phyloP scores from a whole-genome alignment of 2,113 vertebrate genomes.

The Melospiza georgiana region DNA sequence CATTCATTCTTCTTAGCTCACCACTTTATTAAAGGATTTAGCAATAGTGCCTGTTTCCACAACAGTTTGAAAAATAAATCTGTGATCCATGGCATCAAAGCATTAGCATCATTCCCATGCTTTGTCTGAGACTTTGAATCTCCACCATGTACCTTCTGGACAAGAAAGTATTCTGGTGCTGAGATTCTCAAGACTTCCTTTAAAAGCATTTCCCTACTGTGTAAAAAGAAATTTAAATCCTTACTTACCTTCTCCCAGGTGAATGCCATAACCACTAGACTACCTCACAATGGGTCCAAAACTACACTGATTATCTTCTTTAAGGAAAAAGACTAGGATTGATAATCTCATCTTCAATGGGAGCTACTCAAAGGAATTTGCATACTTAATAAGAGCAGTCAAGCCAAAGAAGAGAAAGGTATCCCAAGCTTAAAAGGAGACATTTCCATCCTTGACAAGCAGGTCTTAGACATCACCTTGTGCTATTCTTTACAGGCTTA shows the following conservation, averaged over 20 bases:
- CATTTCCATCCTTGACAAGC: not conserved
- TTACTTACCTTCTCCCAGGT: not conserved
- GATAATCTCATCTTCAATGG: constrained; percentile 2
- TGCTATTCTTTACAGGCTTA: not conserved
- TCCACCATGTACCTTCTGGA: not conserved
- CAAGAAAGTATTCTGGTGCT: not conserved
- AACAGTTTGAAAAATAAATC: not conserved
- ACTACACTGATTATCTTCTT: not conserved
- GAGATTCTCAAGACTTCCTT: not conserved
- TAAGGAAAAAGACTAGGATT: not conserved
- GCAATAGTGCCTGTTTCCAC: not conserved
- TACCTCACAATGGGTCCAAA: not conserved
- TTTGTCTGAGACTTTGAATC: constrained; percentile 21
- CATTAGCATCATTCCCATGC: not conserved
- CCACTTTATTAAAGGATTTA: not conserved
- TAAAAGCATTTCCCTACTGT: not conserved
- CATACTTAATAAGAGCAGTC: not conserved
- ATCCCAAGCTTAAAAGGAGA: not conserved
- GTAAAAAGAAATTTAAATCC: not conserved
- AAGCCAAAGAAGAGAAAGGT: not conserved
- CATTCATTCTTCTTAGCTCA: not conserved
- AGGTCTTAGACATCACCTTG: not conserved
- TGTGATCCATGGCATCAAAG: constrained; percentile 1
- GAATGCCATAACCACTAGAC: not conserved
- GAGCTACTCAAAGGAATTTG: not conserved